Evolutionary conservation across 92 coral and sea anemone genomes (phyloP).

Genomic region (Plumapathes pennacea): DNA sequence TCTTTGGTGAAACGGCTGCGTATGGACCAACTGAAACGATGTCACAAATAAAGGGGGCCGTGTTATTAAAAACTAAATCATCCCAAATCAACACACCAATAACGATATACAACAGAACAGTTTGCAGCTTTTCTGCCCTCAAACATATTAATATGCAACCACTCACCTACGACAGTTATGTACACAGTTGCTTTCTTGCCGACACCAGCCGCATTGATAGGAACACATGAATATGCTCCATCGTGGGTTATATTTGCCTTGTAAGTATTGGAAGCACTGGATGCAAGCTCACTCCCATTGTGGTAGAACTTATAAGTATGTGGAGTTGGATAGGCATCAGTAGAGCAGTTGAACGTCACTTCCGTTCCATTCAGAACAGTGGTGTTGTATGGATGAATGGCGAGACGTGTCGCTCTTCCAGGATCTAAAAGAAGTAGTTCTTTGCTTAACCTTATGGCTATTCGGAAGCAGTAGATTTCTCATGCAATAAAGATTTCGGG

Average conservation of each 20-base stretch:
- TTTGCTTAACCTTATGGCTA: no score
- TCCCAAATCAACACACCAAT: no score
- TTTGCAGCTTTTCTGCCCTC: no score
- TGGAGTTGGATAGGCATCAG: neutral
- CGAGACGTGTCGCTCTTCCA: neutral
- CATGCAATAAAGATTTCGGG: no score
- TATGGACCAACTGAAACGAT: no score
- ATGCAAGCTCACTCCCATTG: neutral
- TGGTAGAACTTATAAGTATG: neutral
- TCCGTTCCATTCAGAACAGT: neutral
- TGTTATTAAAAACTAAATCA: no score
- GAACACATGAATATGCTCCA: constrained; percentile 6
- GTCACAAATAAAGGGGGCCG: no score
- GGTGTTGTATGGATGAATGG: neutral
- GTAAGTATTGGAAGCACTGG: neutral
- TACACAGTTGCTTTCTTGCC: constrained; percentile 1
- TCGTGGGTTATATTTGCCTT: neutral
- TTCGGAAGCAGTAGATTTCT: no score
- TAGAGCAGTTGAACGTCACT: neutral
- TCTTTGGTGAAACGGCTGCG: no score
- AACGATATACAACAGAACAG: no score
- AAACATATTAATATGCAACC: no score
- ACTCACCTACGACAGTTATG: constrained; percentile 2
- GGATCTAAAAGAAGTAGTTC: no score
- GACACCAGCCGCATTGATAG: constrained; percentile 1